Conservation (phyloP, 2,888 invertebrate species). For the Acutogordius australiensis region DNA sequence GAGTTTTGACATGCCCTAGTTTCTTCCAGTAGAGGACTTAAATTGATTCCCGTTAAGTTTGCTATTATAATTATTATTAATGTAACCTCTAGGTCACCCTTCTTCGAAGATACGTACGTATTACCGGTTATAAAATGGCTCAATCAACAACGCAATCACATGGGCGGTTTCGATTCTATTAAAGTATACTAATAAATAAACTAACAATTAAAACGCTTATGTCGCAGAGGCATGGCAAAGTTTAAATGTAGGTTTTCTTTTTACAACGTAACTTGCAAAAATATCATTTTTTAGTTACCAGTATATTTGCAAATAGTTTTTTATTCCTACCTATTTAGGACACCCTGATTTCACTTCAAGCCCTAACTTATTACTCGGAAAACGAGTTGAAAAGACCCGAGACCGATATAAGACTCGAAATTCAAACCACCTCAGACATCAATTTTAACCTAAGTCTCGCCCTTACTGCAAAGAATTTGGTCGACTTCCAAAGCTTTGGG, state of each 20-base stretch:
- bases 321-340: constrained; percentile 36
- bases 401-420: constrained; percentile 36
- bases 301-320: too few species aligned
- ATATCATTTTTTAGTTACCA: too few species aligned
- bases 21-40: too few species aligned
- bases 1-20: too few species aligned
- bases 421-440: constrained; percentile 51
- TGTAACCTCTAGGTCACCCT: constrained; percentile 22
- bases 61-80: too few species aligned
- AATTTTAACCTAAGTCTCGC: constrained; percentile 36
- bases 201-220: too few species aligned
- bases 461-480: constrained; percentile 45
- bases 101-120: constrained; percentile 17
- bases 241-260: too few species aligned
- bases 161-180: constrained; percentile 41
- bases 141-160: constrained; percentile 36
- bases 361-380: constrained; percentile 51
- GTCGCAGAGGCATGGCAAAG: too few species aligned
- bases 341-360: constrained; percentile 55
- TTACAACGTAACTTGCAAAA: too few species aligned
- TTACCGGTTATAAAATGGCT: constrained; percentile 42
- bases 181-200: too few species aligned
- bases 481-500: constrained; percentile 28
- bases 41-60: too few species aligned
- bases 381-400: constrained; percentile 18